Conservation (phyloP, 2,888 invertebrate species). For the Pollenia griseotomentosa region DNA sequence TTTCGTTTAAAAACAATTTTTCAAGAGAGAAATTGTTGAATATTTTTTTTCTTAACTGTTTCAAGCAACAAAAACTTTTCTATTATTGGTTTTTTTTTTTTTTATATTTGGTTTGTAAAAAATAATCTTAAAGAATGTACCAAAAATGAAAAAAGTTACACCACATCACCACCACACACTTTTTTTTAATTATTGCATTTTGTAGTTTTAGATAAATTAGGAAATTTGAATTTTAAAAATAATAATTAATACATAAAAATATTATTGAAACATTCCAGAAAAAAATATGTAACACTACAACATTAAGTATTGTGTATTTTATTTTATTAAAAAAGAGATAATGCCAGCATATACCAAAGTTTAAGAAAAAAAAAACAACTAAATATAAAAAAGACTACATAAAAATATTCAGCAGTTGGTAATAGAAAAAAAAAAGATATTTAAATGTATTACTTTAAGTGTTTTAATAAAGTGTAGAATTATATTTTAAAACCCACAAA, state of each 20-base stretch:
- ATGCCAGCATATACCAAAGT: slow-evolving; percentile 31
- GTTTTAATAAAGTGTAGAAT: too few relatives aligned
- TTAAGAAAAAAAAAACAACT: background rate
- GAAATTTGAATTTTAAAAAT: slow-evolving; percentile 13
- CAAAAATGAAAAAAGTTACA: slow-evolving; percentile 46
- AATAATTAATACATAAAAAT: slow-evolving; percentile 2
- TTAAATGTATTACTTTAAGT: background rate
- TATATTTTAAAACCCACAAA: background rate
- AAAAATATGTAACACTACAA: background rate
- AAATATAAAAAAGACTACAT: slow-evolving; percentile 9
- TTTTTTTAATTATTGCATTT: slow-evolving; percentile 20
- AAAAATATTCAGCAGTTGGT: background rate
- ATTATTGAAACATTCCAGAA: slow-evolving; percentile 15
- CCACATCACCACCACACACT: slow-evolving; percentile 65
- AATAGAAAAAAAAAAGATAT: background rate
- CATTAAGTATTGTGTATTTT: background rate
- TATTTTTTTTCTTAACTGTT: slow-evolving; percentile 3
- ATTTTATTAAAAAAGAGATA: background rate
- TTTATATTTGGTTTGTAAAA: slow-evolving; percentile 23
- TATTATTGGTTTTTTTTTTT: background rate
- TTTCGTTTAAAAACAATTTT: slow-evolving; percentile 19
- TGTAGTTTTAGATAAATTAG: slow-evolving; percentile 13
- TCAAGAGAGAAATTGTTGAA: slow-evolving; percentile 5
- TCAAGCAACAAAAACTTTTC: slow-evolving; percentile 69
- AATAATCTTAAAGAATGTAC: slow-evolving; percentile 18